These are phyloP conservation scores for Phylloscopus whistleri DNA, from an alignment of 2,113 vertebrate species.

Conservation along the genomic window DNA sequence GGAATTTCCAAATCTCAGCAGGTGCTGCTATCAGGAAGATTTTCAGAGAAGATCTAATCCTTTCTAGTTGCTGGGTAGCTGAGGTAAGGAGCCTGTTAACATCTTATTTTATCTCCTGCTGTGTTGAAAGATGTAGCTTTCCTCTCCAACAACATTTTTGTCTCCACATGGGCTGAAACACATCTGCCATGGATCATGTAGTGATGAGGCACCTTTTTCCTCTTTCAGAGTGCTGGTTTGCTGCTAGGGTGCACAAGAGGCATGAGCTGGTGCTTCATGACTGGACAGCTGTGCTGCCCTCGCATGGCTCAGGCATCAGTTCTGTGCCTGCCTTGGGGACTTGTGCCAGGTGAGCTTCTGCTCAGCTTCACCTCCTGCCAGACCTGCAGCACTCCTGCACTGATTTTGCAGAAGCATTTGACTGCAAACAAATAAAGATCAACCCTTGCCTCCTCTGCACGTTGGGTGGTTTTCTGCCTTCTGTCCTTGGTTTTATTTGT, in stretches of 20 bases:
- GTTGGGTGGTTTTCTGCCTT: background rate
- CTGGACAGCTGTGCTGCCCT: background rate
- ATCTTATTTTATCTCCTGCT: conserved; percentile 27
- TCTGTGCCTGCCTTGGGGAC: background rate
- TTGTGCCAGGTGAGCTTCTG: background rate
- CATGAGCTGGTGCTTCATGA: background rate
- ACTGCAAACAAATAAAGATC: background rate
- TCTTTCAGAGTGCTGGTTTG: background rate
- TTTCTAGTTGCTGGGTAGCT: conserved; percentile 1
- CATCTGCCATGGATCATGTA: background rate
- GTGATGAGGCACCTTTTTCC: background rate
- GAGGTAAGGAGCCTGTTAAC: conserved; percentile 9
- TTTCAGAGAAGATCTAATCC: conserved; percentile 26
- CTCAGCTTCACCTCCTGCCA: background rate
- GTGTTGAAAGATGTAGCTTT: conserved; percentile 21
- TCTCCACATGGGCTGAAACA: background rate
- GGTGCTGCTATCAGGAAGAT: conserved; percentile 18
- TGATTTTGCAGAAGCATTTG: background rate
- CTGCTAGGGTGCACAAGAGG: background rate
- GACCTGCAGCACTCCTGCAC: background rate
- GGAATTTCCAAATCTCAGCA: conserved; percentile 25
- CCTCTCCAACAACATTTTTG: background rate
- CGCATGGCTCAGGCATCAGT: fast-evolving
- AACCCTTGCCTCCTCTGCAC: background rate
- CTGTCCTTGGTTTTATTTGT: background rate